phyloP scores from a whole-genome alignment of 2,113 vertebrate genomes.

The Brachyhypopomus occidentalis region DNA sequence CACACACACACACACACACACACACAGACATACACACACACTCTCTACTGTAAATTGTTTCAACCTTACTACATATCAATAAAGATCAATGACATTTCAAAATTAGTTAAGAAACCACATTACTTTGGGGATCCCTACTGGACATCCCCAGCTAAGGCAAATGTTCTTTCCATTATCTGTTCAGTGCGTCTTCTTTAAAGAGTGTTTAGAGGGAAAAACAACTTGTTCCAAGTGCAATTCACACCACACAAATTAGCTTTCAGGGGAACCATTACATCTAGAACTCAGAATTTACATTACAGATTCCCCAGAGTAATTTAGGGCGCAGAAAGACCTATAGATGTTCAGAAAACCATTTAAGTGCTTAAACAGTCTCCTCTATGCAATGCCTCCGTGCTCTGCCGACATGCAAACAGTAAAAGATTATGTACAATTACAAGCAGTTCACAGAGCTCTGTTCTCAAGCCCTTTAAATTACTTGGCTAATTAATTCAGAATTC shows the following conservation, averaged over 20 bases:
- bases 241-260: not conserved
- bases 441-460: not conserved
- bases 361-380: not conserved
- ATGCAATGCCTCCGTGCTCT: not conserved
- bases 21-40: not conserved
- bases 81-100: not conserved
- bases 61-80: not conserved
- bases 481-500: too few species aligned
- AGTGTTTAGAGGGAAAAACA: not conserved
- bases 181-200: not conserved
- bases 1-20: not conserved
- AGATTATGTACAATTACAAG: not conserved
- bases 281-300: not conserved
- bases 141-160: conserved; percentile 2
- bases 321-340: too few species aligned
- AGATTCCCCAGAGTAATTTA: too few species aligned
- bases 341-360: not conserved
- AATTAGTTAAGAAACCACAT: not conserved
- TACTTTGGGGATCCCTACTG: not conserved
- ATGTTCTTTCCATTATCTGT: not conserved
- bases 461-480: too few species aligned
- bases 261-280: not conserved
- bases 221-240: not conserved
- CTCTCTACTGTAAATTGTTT: not conserved
- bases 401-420: not conserved